Evolutionary conservation across 2,888 invertebrate species (phyloP).

Genomic region (Andrena praecox): DNA sequence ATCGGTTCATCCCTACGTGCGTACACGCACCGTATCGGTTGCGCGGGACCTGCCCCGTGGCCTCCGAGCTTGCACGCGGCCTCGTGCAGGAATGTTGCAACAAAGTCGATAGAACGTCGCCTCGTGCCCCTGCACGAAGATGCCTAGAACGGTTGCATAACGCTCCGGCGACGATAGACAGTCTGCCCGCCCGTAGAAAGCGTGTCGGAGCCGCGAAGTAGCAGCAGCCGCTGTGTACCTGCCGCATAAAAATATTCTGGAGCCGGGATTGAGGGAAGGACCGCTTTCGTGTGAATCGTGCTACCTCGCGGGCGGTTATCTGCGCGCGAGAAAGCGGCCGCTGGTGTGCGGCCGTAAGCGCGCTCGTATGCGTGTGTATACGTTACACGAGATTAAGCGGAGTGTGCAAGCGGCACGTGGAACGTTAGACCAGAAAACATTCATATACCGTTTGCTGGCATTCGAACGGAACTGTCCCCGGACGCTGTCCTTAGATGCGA

Average conservation of each 20-base stretch:
- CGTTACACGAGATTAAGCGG: slow-evolving; percentile 44
- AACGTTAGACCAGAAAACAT: slow-evolving; percentile 58
- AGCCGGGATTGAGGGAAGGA: background rate
- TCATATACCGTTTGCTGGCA: slow-evolving; percentile 50
- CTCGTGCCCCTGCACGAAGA: no score
- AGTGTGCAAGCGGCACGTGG: slow-evolving; percentile 67
- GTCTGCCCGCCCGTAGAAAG: slow-evolving; percentile 21
- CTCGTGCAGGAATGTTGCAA: no score
- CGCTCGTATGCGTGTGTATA: slow-evolving; percentile 5
- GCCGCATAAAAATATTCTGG: slow-evolving; percentile 24
- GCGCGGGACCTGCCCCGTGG: no score
- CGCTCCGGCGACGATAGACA: background rate
- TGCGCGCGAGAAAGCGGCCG: background rate
- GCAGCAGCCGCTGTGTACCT: slow-evolving; percentile 29
- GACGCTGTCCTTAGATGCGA: slow-evolving; percentile 52
- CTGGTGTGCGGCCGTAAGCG: background rate
- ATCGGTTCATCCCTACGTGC: no score
- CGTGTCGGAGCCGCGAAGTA: slow-evolving; percentile 21
- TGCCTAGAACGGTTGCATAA: no score
- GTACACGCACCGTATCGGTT: no score
- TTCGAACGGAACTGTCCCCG: slow-evolving; percentile 43
- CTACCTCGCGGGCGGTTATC: slow-evolving; percentile 41
- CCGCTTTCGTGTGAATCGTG: slow-evolving; percentile 29
- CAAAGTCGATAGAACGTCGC: no score
- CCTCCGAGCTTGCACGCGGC: no score